Conservation (phyloP, 1,140 invertebrate genomes). For the Ceratosolen fusciceps region DNA sequence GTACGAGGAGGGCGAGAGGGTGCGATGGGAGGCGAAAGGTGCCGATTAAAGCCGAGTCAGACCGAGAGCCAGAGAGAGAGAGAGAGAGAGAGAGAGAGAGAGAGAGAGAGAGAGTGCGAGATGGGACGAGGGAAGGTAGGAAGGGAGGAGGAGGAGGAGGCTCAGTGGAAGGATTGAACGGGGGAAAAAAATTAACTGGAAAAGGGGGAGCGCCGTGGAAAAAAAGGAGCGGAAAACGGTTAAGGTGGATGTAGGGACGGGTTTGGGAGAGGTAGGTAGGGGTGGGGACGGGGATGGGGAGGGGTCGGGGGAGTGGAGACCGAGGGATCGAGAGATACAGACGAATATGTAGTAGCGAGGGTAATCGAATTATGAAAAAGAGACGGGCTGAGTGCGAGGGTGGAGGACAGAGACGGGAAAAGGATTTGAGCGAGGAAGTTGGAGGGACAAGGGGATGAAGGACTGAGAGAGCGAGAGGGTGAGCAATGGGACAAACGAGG, state of each 20-base stretch:
- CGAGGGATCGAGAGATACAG: constrained; percentile 9
- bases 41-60: not conserved
- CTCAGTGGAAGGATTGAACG: constrained; percentile 28
- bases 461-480: constrained; percentile 33
- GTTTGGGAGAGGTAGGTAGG: not conserved
- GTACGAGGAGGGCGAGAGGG: not conserved
- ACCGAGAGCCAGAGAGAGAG: too few species aligned
- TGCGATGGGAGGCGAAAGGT: too few species aligned
- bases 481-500: constrained; percentile 10
- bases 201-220: constrained; percentile 21
- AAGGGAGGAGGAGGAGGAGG: constrained; percentile 26
- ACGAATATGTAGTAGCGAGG: constrained; percentile 29
- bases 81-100: constrained; percentile 26
- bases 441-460: not conserved
- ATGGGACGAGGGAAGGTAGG: too few species aligned
- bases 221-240: constrained; percentile 27
- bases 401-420: constrained; percentile 16
- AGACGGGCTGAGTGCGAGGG: constrained; percentile 9
- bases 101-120: constrained; percentile 30
- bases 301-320: constrained; percentile 3
- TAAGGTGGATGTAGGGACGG: constrained; percentile 15
- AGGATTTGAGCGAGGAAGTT: constrained; percentile 12
- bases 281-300: not conserved
- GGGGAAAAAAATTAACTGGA: constrained; percentile 40
- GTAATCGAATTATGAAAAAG: constrained; percentile 41